Evolutionary conservation across 2,797 vertebrate genomes (phyloP), one percentile per base, ranked within the genome.

Genomic region (Protonibea diacanthus): DNA sequence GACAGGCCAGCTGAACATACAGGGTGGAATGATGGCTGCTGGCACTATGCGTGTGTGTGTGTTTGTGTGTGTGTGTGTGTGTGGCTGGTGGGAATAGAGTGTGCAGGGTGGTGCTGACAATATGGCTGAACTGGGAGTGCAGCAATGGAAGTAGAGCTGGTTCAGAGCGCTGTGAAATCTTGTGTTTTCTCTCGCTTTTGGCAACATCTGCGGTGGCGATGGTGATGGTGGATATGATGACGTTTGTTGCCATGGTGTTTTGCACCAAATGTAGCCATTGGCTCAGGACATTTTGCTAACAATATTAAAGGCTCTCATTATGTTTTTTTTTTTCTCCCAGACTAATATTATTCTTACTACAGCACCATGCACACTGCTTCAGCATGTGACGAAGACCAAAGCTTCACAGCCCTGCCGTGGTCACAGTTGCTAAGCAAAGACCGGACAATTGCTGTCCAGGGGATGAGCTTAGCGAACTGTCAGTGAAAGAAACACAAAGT

Each of bases 1-100:
- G 91, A 88, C 80, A 70, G 74, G 42, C 78, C 89, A 84, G 85
- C 88, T 80, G 88, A 89, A 86, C 81, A 78, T 75, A 83, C 90
- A 89, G 44, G 38, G 21, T 64, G 71, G 76, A 83, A 45, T 75
- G 84, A 88, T 55, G 68, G 68, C 78, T 83, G 74, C 79, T 89
- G 82, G 82, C 80, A 73, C 67, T 27, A 38, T 56, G 74, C 29
- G 25, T 51, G 75, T 63, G 65, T 62, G 71, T 59, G 64, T 72
- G 57, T 71, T 45, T 42, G 18, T 58, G 67, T 70, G 23, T 71
- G 65, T 59, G 62, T 53, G 71, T 71, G 42, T 27, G 58, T 57
- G 75, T 13, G 33, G 45, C 71, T 68, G 14, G 20, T 74, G 65
- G 53, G 62, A 79, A 56, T 44, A 23, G 18, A 59, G 71, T 65